phyloP scores from a whole-genome alignment of 2,888 invertebrate genomes.

The Archaeoteleia sp. region DNA sequence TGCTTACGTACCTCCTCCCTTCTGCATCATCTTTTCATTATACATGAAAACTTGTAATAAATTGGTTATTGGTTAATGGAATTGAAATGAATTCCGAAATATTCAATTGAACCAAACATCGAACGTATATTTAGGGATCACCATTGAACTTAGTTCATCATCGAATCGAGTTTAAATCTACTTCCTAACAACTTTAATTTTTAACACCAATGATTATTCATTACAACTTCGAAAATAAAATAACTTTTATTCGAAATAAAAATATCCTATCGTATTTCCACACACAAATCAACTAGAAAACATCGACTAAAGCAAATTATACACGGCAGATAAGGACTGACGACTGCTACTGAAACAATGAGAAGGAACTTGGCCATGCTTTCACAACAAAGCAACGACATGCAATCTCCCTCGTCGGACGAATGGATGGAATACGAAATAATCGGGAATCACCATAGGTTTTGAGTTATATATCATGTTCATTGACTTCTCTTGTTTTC shows the following conservation, averaged over 20 bases:
- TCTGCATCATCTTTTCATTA: no score
- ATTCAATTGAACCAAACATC: no score
- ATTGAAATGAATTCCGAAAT: no score
- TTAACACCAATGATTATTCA: conserved; percentile 25
- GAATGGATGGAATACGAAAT: conserved; percentile 24
- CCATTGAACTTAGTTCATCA: conserved; percentile 7
- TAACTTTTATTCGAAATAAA: conserved; percentile 9
- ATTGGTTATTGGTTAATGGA: no score
- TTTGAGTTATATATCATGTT: conserved; percentile 15
- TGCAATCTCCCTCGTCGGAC: conserved; percentile 18
- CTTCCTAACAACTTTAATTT: conserved; percentile 5
- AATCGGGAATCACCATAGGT: background rate
- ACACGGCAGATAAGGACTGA: no score
- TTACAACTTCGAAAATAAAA: conserved; percentile 1
- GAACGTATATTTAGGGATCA: background rate
- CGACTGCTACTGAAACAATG: conserved; percentile 21
- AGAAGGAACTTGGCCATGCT: conserved; percentile 21
- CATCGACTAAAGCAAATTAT: no score
- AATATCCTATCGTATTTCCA: conserved; percentile 2
- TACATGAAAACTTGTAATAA: no score
- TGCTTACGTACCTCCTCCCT: conserved; percentile 12
- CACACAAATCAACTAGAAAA: conserved; percentile 23
- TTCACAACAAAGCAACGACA: conserved; percentile 18
- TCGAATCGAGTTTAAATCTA: conserved; percentile 19
- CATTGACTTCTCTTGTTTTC: conserved; percentile 1